Percentiles rank a stretch among this genome's conserved stretches.
These are phyloP conservation scores for Dicentrarchus labrax DNA, from an alignment of 2,113 vertebrate species.

Conservation along the genomic window DNA sequence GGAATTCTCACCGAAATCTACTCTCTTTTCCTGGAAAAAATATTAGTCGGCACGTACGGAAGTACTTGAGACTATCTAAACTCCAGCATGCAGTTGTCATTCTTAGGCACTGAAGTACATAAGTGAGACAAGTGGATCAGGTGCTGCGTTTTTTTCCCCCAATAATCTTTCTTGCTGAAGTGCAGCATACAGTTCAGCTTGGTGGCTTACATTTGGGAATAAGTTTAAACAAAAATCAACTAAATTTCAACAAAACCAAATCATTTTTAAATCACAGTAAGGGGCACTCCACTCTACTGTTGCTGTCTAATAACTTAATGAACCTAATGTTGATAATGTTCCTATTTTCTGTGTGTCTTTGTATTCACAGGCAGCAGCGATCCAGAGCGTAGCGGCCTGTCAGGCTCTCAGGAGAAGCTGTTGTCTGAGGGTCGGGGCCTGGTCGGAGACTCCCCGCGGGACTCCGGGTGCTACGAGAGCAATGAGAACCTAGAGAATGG, in stretches of 20 bases:
- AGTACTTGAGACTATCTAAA: no score
- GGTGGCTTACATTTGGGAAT: not conserved
- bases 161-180: not conserved
- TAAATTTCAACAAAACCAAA: not conserved
- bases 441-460: conserved; percentile 92
- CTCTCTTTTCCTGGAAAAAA: no score
- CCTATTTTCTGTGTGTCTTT: not conserved
- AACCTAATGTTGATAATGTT: not conserved
- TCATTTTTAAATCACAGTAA: not conserved
- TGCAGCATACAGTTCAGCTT: not conserved
- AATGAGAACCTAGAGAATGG: conserved; percentile 97
- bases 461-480: conserved; percentile 99
- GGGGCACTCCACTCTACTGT: no score
- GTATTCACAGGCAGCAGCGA: conserved; percentile 93
- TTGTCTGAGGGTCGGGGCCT: conserved; percentile 89
- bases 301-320: not conserved
- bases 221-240: not conserved
- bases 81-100: not conserved
- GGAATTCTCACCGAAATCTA: not conserved
- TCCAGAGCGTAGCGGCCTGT: conserved; percentile 85
- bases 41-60: no score
- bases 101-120: no score
- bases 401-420: conserved; percentile 96
- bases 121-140: no score
- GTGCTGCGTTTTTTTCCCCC: no score